Conservation (phyloP, 2,797 vertebrate species). For the Myotis findleyi region DNA sequence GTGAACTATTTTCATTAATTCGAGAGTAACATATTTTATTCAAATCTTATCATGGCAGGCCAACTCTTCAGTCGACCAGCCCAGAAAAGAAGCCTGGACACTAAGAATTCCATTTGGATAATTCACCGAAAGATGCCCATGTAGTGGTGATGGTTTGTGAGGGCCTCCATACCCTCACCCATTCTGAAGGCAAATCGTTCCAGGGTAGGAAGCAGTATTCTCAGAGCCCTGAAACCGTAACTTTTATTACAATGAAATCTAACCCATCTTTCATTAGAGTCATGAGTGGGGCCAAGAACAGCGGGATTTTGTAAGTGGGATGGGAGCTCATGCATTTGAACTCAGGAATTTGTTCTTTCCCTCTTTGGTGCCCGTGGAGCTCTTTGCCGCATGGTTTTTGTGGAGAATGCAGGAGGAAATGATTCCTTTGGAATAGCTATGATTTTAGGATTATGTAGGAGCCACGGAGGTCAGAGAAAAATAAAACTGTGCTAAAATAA, state of each 20-base stretch:
- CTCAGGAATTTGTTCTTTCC: not conserved
- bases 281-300: not conserved
- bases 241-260: not conserved
- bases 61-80: not conserved
- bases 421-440: slow-evolving; percentile 51
- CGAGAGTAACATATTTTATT: not conserved
- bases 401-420: slow-evolving; percentile 23
- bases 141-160: not conserved
- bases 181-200: not conserved
- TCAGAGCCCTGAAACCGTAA: not conserved
- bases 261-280: not conserved
- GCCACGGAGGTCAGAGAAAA: slow-evolving; percentile 53
- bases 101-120: not conserved
- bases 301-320: not conserved
- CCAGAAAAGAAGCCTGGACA: not conserved
- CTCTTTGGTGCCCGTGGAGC: not conserved
- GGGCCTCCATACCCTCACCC: not conserved
- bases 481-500: slow-evolving; percentile 68
- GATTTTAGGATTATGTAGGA: slow-evolving; percentile 58
- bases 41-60: not conserved
- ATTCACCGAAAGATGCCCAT: not conserved
- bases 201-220: not conserved
- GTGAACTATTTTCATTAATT: not conserved
- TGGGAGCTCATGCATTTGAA: not conserved
- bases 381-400: not conserved